Base-by-base conservation (phyloP, 1,140 invertebrate genomes). In the Oedothorax gibbosus region DNA sequence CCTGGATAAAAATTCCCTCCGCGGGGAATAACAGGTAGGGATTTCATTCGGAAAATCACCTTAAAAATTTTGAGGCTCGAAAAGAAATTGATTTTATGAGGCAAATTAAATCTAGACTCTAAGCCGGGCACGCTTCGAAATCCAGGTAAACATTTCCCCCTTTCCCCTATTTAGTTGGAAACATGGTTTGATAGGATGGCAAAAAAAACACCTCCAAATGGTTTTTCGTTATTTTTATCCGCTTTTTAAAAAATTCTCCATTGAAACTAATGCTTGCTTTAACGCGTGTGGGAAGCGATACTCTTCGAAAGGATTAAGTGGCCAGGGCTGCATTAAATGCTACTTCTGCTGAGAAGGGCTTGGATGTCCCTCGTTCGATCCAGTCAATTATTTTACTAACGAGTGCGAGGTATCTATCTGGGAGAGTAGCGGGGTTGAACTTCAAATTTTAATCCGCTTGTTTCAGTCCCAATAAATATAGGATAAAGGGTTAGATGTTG, bases 341-440 rank as follows among this genome's bases (percentile, higher is more conserved):
- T 75, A 81, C 80, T 83, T 66, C 64, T 50, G 56, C 69, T 35
- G 18, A 12, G 15, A 15, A 18, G 66, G 12, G 14, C 72, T 82
- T 64, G 73, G 68, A 53, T 82, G 57, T 64, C 56, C 7, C 73
- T 71, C 18, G 18, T 66, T 69, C 21, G 73, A 60, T 85, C 54
- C 83, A 78, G 83, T 85, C 83, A 85, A 85, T 85, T 85, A 85
- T 85, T 77, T 78, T 62, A 75, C 83, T 85, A 85, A 85, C 83
- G 83, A 85, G 82, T 73, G 65, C 65, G 50, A 82, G 80, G 66
- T 60, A 35, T 60, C 57, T 71, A 81, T 50, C 68, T 8, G 50
- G 54, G 53, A n/a, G n/a, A 18, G 51, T 11, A 72, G 54, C 35
- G 64, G 57, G 35, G 68, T 53, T 10, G 68, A 56, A 14, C 35